Percentiles rank a stretch among this genome's conserved stretches.
Evolutionary conservation across 2,888 invertebrate species (phyloP).

Genomic region (Sussaba pulchella): DNA sequence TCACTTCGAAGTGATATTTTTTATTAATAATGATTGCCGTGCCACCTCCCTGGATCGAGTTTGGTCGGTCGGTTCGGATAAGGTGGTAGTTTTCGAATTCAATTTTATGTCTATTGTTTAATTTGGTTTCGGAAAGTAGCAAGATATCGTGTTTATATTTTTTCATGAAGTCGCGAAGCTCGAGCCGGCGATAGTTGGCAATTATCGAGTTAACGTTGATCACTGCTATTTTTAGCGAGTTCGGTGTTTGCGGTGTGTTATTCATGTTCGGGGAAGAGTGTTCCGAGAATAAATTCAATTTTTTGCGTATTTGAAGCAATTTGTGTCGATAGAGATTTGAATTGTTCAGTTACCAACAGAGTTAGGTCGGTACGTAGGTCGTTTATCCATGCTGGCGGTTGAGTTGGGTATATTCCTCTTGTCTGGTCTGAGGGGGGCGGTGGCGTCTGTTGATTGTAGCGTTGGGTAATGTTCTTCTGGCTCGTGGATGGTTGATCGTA

Average conservation of each 20-base stretch:
- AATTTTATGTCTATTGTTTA: slow-evolving; percentile 40
- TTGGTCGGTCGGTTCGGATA: slow-evolving; percentile 29
- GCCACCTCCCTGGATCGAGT: slow-evolving; percentile 50
- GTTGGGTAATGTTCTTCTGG: not conserved
- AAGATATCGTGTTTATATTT: slow-evolving; percentile 26
- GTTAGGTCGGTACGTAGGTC: not conserved
- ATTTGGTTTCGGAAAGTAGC: slow-evolving; percentile 24
- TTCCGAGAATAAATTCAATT: not conserved
- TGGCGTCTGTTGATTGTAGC: not conserved
- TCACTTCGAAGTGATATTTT: slow-evolving; percentile 11
- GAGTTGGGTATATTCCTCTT: not conserved
- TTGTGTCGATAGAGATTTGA: not conserved
- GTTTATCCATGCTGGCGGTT: not conserved
- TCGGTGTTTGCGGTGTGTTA: not conserved
- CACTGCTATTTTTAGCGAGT: not conserved
- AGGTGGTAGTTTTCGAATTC: slow-evolving; percentile 21
- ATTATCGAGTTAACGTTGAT: slow-evolving; percentile 5
- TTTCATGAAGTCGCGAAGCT: slow-evolving; percentile 11
- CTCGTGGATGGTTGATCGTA: not conserved
- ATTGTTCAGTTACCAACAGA: not conserved
- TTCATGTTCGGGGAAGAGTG: not conserved
- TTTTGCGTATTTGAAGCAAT: not conserved
- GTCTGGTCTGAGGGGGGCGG: not conserved
- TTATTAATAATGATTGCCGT: slow-evolving; percentile 58
- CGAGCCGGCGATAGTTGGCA: not conserved